These are phyloP conservation scores for Sylvicapra grimmia DNA, from an alignment of 2,113 vertebrate species.

Conservation along the genomic window DNA sequence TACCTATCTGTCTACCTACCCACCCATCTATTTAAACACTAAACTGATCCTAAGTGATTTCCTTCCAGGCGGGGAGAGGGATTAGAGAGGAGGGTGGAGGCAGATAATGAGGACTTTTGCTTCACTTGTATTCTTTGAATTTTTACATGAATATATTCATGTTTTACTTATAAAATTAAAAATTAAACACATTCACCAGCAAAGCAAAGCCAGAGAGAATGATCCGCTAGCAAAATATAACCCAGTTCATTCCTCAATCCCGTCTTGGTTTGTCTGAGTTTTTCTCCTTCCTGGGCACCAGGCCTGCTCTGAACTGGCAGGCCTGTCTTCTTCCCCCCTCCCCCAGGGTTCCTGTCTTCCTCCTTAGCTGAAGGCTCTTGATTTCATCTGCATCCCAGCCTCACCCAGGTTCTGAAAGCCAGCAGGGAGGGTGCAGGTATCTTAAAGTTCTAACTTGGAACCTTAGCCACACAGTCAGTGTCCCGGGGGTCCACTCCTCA, in stretches of 20 bases:
- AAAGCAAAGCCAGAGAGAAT: not conserved
- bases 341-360: not conserved
- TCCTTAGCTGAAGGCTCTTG: not conserved
- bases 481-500: not conserved
- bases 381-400: not conserved
- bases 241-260: not conserved
- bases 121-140: not conserved
- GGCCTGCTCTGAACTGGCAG: not conserved
- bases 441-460: not conserved
- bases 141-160: not conserved
- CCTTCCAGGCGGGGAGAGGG: not conserved
- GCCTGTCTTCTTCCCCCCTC: not conserved
- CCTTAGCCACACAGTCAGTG: no score
- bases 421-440: fast-evolving
- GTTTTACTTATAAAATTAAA: slow-evolving; percentile 35
- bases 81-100: not conserved
- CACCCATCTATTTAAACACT: not conserved
- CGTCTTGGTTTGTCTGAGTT: not conserved
- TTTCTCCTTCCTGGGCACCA: not conserved
- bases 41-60: not conserved
- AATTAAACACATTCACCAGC: not conserved
- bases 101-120: not conserved
- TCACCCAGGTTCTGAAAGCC: not conserved
- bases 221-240: not conserved
- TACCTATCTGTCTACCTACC: not conserved